Evolutionary conservation across 2,888 invertebrate species (phyloP).

Genomic region (Synanthedon vespiformis): DNA sequence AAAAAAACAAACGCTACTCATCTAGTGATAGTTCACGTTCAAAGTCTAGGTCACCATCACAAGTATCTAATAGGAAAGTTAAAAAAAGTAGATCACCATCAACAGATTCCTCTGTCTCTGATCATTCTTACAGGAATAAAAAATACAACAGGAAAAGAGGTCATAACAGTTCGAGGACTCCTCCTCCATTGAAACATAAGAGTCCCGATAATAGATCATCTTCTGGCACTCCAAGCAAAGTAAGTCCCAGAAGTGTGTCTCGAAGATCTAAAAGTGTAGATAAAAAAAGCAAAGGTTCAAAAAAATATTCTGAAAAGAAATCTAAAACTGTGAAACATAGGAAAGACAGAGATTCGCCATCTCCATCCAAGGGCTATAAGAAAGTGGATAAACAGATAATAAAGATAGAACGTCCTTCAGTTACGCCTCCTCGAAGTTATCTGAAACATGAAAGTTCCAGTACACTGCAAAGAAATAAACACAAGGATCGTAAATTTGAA

Average conservation of each 20-base stretch:
- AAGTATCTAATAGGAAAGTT: conserved; percentile 23
- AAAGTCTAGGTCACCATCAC: conserved; percentile 39
- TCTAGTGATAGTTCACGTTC: conserved; percentile 48
- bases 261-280: conserved; percentile 20
- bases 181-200: conserved; percentile 24
- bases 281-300: conserved; percentile 16
- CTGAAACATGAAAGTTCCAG: conserved; percentile 23
- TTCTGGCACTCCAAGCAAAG: conserved; percentile 19
- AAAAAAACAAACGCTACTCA: conserved; percentile 37
- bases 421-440: conserved; percentile 32
- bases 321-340: conserved; percentile 8
- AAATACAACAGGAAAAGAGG: conserved; percentile 8
- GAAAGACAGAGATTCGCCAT: conserved; percentile 26
- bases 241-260: conserved; percentile 23
- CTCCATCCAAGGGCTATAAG: conserved; percentile 25
- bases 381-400: conserved; percentile 12
- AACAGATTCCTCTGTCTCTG: conserved; percentile 39
- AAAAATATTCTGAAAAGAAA: conserved; percentile 14
- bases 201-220: conserved; percentile 20
- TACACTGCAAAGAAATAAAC: conserved; percentile 32
- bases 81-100: conserved; percentile 30
- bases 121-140: conserved; percentile 26
- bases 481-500: conserved; percentile 22
- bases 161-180: conserved; percentile 26
- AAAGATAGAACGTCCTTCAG: conserved; percentile 21